Evolutionary conservation across 2,797 vertebrate genomes (phyloP).

Genomic region (Melanotaenia nigrans): DNA sequence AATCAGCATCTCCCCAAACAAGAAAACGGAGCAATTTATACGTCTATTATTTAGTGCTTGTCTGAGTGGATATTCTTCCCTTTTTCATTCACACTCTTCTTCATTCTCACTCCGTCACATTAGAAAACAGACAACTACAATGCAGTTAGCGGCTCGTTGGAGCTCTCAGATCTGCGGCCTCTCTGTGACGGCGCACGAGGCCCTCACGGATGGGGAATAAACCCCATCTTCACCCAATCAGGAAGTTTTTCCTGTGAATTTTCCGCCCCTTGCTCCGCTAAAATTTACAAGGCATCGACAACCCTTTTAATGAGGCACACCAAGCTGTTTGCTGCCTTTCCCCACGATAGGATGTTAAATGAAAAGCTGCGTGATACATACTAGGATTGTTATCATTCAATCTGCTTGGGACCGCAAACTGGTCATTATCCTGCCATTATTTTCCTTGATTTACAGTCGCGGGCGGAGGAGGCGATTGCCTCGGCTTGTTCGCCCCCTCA

Average conservation of each 20-base stretch:
- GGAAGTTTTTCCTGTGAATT: constrained; percentile 94
- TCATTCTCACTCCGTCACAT: constrained; percentile 70
- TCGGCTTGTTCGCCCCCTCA: constrained; percentile 88
- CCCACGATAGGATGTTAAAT: constrained; percentile 97
- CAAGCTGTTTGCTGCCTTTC: constrained; percentile 91
- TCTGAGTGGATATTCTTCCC: constrained; percentile 81
- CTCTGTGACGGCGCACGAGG: constrained; percentile 69
- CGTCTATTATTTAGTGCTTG: constrained; percentile 82
- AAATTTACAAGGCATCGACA: constrained; percentile 94
- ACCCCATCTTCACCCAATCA: constrained; percentile 86
- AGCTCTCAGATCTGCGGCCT: constrained; percentile 64
- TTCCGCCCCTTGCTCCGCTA: constrained; percentile 73
- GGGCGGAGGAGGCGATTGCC: constrained; percentile 88
- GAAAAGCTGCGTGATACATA: constrained; percentile 92
- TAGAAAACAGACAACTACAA: constrained; percentile 85
- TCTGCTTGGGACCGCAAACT: constrained; percentile 96
- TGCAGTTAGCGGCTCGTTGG: constrained; percentile 81
- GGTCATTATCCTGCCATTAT: constrained; percentile 99
- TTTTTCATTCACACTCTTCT: constrained; percentile 58
- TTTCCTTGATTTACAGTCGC: constrained; percentile 95
- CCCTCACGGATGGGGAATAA: constrained; percentile 87
- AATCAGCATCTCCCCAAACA: constrained; percentile 98
- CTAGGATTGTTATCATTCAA: constrained; percentile 98
- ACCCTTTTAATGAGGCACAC: constrained; percentile 94
- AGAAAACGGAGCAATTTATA: constrained; percentile 85